Conservation (phyloP, 2,888 invertebrate genomes). For the Aproaerema taeniolella region DNA sequence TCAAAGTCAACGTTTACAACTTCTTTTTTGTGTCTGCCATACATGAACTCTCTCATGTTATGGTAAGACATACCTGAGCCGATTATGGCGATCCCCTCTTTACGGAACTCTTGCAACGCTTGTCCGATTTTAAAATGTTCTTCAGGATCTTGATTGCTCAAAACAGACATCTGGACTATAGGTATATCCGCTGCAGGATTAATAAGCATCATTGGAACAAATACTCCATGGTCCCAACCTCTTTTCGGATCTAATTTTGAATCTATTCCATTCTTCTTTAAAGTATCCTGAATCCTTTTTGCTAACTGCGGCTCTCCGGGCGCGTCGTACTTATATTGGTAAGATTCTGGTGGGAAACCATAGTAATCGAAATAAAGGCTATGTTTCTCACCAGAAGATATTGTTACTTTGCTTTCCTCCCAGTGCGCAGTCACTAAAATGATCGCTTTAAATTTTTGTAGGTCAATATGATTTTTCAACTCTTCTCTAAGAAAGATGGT, state of each 20-base stretch:
- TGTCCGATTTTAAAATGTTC: constrained; percentile 58
- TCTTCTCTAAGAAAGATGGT: constrained; percentile 57
- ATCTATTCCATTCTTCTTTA: constrained; percentile 50
- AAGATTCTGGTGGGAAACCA: constrained; percentile 65
- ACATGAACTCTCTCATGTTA: constrained; percentile 61
- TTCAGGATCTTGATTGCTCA: constrained; percentile 51
- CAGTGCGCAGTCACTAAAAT: constrained; percentile 68
- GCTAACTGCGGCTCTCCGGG: constrained; percentile 59
- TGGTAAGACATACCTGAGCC: constrained; percentile 71
- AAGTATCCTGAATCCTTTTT: constrained; percentile 39
- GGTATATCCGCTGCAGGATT: constrained; percentile 61
- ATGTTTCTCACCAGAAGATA: constrained; percentile 61
- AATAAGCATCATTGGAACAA: constrained; percentile 69
- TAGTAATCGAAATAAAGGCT: constrained; percentile 67
- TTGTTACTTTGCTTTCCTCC: constrained; percentile 57
- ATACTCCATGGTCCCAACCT: constrained; percentile 73
- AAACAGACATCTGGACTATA: constrained; percentile 60
- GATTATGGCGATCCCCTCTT: constrained; percentile 58
- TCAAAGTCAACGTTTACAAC: constrained; percentile 63
- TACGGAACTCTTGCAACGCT: constrained; percentile 48
- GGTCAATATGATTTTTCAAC: constrained; percentile 53
- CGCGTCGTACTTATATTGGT: constrained; percentile 61
- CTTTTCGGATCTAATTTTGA: constrained; percentile 54
- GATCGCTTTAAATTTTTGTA: constrained; percentile 58
- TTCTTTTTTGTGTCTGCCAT: constrained; percentile 26